Conservation (phyloP, 2,888 invertebrate genomes). For the Crepidodera aurea region DNA sequence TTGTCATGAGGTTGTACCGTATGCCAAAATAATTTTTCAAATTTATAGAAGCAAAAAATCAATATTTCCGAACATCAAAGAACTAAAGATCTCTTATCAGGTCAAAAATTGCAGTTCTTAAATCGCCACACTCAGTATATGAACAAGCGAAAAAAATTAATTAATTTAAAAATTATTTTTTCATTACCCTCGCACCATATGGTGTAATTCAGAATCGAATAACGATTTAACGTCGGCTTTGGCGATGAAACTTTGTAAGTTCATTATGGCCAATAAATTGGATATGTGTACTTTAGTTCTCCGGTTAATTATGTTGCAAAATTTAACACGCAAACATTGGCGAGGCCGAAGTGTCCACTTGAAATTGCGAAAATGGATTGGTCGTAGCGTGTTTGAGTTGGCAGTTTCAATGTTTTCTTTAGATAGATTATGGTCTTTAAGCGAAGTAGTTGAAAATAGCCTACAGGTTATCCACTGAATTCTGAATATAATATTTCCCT, state of each 20-base stretch:
- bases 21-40: too few relatives aligned
- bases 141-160: too few relatives aligned
- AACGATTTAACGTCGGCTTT: conserved; percentile 28
- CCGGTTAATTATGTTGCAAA: conserved; percentile 31
- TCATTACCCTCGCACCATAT: neutral
- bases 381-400: neutral
- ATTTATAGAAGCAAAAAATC: too few relatives aligned
- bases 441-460: too few relatives aligned
- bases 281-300: conserved; percentile 27
- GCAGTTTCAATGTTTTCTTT: neutral
- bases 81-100: too few relatives aligned
- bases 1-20: too few relatives aligned
- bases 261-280: conserved; percentile 36
- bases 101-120: too few relatives aligned
- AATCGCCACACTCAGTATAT: too few relatives aligned
- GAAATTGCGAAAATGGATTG: conserved; percentile 12
- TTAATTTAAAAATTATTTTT: too few relatives aligned
- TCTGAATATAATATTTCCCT: too few relatives aligned
- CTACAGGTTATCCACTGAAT: too few relatives aligned
- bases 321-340: conserved; percentile 25
- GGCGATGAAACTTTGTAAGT: conserved; percentile 33
- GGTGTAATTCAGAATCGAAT: conserved; percentile 25
- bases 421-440: neutral
- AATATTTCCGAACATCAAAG: too few relatives aligned
- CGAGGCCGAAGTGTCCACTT: neutral